These are phyloP conservation scores for Strigamia crassipes DNA, from an alignment of 2,888 invertebrate genomes.

Conservation along the genomic window DNA sequence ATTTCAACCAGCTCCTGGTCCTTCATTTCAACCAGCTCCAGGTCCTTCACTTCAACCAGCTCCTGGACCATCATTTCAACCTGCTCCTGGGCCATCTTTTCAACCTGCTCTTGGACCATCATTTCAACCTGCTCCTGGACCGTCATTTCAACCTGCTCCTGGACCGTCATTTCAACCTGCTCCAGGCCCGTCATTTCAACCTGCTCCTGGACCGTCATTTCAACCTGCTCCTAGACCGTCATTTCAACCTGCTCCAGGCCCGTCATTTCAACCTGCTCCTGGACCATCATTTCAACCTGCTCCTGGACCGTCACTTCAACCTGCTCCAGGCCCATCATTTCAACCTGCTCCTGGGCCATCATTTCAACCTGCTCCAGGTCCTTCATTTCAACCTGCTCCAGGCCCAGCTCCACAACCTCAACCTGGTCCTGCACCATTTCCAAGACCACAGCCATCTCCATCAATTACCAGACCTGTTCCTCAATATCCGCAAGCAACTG, in stretches of 20 bases:
- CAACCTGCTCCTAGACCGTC: neutral
- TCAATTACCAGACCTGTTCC: constrained; percentile 14
- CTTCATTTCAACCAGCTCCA: neutral
- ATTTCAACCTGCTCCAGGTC: neutral
- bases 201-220: neutral
- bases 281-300: neutral
- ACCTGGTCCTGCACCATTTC: neutral
- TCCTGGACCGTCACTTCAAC: neutral
- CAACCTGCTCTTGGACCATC: neutral
- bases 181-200: neutral
- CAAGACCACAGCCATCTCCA: neutral
- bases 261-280: constrained; percentile 18
- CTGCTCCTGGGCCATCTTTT: neutral
- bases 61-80: neutral
- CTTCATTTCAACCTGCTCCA: neutral
- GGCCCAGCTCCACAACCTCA: neutral
- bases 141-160: neutral
- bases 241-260: neutral
- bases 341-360: neutral
- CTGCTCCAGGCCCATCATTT: neutral
- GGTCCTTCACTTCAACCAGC: neutral
- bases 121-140: neutral
- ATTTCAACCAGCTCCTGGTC: constrained; percentile 3
- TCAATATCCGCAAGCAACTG: neutral
- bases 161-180: neutral